These are phyloP conservation scores for Thaumatotibia leucotreta DNA, from an alignment of 1,140 invertebrate species.

Conservation along the genomic window DNA sequence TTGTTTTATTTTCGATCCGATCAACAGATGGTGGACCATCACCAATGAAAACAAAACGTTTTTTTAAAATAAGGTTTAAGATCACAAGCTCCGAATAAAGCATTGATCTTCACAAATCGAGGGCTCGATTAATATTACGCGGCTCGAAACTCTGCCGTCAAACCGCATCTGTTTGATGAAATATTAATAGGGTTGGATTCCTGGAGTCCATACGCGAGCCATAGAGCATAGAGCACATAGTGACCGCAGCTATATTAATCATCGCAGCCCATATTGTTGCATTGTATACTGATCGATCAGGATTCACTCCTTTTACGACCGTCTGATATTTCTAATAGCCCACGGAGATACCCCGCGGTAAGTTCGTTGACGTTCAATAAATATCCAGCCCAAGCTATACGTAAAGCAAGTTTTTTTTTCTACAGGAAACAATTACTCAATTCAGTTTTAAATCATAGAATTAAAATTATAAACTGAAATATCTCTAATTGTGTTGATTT, in stretches of 20 bases:
- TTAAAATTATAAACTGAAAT: too few relatives aligned
- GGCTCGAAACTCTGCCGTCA: conserved; percentile 16
- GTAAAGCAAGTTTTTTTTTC: too few relatives aligned
- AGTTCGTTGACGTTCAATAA: too few relatives aligned
- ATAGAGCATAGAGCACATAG: conserved; percentile 35
- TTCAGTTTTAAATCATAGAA: too few relatives aligned
- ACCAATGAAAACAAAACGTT: conserved; percentile 5
- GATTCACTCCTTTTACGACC: conserved; percentile 3
- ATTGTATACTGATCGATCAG: conserved; percentile 12
- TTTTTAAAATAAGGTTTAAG: not conserved
- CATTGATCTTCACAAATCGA: conserved; percentile 11
- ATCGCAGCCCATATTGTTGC: conserved; percentile 20
- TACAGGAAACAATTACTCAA: too few relatives aligned
- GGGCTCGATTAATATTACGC: conserved; percentile 50
- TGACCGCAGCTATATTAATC: conserved; percentile 33
- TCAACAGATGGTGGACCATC: not conserved
- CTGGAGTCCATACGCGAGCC: conserved; percentile 21
- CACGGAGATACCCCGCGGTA: not conserved
- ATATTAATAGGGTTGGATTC: conserved; percentile 62
- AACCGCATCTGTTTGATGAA: conserved; percentile 53
- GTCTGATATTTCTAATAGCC: not conserved
- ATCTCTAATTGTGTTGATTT: too few relatives aligned
- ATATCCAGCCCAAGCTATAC: too few relatives aligned
- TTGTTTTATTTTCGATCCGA: not conserved
- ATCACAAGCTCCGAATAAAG: conserved; percentile 12